These are phyloP conservation scores for Microplitis mediator DNA, from an alignment of 1,140 invertebrate genomes.

Conservation along the genomic window DNA sequence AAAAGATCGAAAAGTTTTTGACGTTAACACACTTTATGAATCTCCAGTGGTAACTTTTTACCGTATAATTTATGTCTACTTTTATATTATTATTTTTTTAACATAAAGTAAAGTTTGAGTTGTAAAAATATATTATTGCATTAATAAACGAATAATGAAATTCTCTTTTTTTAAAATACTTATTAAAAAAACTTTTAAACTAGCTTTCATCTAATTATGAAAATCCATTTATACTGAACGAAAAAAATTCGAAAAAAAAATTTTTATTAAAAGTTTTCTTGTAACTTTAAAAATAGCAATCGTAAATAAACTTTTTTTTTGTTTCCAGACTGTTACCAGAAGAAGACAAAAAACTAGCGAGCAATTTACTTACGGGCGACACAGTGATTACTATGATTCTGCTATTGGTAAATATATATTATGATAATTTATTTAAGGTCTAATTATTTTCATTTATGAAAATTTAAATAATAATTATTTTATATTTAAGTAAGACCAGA, in stretches of 20 bases:
- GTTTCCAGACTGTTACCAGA: conserved; percentile 31
- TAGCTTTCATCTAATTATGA: background rate
- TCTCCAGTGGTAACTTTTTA: conserved; percentile 2
- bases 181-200: background rate
- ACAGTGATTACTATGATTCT: conserved; percentile 48
- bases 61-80: conserved; percentile 10
- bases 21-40: conserved; percentile 24
- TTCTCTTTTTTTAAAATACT: too few relatives aligned
- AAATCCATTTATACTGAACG: background rate
- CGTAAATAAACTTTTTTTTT: conserved; percentile 12
- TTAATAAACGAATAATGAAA: background rate
- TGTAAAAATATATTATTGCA: background rate
- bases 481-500: too few relatives aligned
- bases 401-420: conserved; percentile 41
- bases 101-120: background rate
- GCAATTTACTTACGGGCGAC: conserved; percentile 37
- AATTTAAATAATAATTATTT: too few relatives aligned
- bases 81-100: background rate
- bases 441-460: background rate
- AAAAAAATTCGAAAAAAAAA: too few relatives aligned
- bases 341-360: conserved; percentile 33
- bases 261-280: too few relatives aligned
- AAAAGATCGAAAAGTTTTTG: conserved; percentile 27
- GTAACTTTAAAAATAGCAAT: background rate
- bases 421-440: background rate